Evolutionary conservation across 2,797 vertebrate species (phyloP), one percentile per base, ranked within the genome.

Genomic region (Pagetopsis macropterus): DNA sequence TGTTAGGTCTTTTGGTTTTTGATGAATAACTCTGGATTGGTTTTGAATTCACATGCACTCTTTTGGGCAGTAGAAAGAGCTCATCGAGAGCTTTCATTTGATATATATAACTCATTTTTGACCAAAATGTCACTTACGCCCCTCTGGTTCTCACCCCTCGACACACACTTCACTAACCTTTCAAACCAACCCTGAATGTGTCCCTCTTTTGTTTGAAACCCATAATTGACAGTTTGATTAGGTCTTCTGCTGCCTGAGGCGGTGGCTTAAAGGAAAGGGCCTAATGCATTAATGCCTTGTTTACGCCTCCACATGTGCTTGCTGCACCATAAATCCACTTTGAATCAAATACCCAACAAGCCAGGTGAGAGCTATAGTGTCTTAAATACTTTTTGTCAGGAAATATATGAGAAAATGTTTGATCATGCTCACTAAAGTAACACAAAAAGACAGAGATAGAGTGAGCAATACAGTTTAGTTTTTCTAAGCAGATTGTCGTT

Each of bases 401-500:
- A 72, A 79, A 74, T 56, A 12, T 12, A 27, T 10, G 51, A 57
- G 17, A 33, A 65, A 50, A 65, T 37, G 19, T 54, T 49, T 55
- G 27, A 78, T 23, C n/a, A 77, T 50, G 41, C 8, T 59, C 15
- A 43, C 40, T 1, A 43, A 51, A 64, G 13, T 11, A 50, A n/a
- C 1, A 3, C 15, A 33, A 44, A 65, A 57, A 66, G 64, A 75
- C 45, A 72, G 31, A 83, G 70, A 83, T 31, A 49, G 56, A 80
- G 54, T 4, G 16, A 60, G 21, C 65, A 81, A 84, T 82, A 70
- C 83, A 85, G 73, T 78, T 78, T 70, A 82, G 65, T 87, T 88
- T 75, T 88, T 91, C 87, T 0, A 87, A 89, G 89, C 76, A 88
- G 87, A 93, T 94, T 92, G 87, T 89, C 84, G 41, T 87, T 95